phyloP scores from a whole-genome alignment of 1,140 invertebrate genomes.

The Micrasema minimum region DNA sequence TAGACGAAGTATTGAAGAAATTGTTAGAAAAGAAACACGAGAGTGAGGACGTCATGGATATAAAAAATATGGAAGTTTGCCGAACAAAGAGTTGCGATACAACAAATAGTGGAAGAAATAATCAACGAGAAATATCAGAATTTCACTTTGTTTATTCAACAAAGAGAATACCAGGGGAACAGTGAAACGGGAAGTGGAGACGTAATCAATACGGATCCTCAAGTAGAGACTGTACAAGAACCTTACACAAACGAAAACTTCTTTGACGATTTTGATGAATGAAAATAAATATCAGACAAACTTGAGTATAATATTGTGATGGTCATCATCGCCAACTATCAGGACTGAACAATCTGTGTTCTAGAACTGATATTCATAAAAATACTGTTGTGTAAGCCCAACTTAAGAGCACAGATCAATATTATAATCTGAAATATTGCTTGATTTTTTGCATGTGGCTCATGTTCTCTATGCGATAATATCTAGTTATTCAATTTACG shows the following conservation, averaged over 20 bases:
- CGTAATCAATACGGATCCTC: neutral
- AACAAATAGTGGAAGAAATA: constrained; percentile 66
- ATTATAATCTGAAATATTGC: too few species aligned
- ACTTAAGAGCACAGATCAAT: too few species aligned
- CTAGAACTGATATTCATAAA: too few species aligned
- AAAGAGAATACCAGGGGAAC: neutral
- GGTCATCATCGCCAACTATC: too few species aligned
- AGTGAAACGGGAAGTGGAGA: neutral
- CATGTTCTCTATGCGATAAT: too few species aligned
- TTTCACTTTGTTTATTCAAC: neutral
- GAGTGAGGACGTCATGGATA: constrained; percentile 57
- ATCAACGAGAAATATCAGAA: constrained; percentile 58
- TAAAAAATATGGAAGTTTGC: constrained; percentile 60
- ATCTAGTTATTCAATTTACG: too few species aligned
- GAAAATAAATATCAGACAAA: neutral
- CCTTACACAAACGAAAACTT: constrained; percentile 30
- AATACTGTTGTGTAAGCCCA: too few species aligned
- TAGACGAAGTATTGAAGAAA: constrained; percentile 64
- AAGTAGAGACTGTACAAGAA: constrained; percentile 17
- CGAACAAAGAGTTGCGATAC: constrained; percentile 61
- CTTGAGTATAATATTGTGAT: too few species aligned
- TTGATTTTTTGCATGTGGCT: too few species aligned
- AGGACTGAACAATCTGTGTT: too few species aligned
- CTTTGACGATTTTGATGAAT: constrained; percentile 18
- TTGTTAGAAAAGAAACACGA: constrained; percentile 64